These are phyloP conservation scores for Falco naumanni DNA, from an alignment of 2,797 vertebrate genomes.

Conservation along the genomic window DNA sequence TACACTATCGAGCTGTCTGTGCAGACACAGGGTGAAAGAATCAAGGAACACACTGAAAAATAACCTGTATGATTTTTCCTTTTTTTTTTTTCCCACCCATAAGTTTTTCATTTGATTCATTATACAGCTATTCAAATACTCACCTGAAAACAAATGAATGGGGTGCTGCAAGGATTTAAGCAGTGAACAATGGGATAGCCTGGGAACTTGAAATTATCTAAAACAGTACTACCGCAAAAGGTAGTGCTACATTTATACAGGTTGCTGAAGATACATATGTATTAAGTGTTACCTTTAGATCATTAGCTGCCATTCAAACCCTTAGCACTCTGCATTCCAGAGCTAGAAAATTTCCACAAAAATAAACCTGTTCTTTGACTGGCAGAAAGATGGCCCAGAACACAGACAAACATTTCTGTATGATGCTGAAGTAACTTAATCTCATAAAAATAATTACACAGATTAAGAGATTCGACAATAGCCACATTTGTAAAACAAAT, in stretches of 20 bases:
- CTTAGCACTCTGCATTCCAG: not conserved
- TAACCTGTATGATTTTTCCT: not conserved
- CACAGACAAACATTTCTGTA: not conserved
- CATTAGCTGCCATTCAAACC: not conserved
- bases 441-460: not conserved
- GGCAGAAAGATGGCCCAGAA: not conserved
- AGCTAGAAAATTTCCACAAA: not conserved
- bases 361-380: not conserved
- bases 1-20: not conserved
- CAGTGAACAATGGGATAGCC: not conserved
- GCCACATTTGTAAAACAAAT: not conserved
- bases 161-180: not conserved
- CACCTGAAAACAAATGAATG: not conserved
- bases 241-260: not conserved
- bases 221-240: not conserved
- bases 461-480: not conserved
- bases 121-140: not conserved
- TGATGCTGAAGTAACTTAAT: not conserved
- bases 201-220: not conserved
- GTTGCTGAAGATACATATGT: not conserved
- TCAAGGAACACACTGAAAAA: not conserved
- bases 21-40: not conserved
- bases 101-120: not conserved
- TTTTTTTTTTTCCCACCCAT: fast-evolving
- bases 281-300: not conserved